Percentiles rank a stretch among this genome's conserved stretches.
Conservation (phyloP, 2,797 vertebrate species). For the Lagorchestes hirsutus region DNA sequence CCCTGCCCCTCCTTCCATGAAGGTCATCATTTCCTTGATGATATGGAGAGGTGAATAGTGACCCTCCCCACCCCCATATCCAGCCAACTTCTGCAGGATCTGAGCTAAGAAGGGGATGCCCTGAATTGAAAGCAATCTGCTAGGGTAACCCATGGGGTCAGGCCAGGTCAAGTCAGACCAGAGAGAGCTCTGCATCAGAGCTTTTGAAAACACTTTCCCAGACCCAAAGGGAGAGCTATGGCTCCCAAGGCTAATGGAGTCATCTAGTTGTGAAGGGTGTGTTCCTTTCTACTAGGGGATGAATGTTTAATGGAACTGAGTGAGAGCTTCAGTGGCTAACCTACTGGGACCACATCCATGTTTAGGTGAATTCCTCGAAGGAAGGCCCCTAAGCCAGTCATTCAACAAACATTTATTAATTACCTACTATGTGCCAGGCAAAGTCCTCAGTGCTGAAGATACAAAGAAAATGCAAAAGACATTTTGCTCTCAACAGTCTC, state of each 20-base stretch:
- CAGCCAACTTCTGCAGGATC: neutral
- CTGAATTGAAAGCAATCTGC: neutral
- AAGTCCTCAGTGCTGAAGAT: neutral
- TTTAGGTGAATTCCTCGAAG: neutral
- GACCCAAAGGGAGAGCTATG: neutral
- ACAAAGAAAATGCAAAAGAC: too few species aligned
- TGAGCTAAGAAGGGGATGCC: neutral
- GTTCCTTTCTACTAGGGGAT: neutral
- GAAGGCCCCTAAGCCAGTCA: neutral
- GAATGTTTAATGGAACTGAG: neutral
- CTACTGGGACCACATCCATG: neutral
- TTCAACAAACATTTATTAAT: neutral
- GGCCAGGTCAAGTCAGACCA: neutral
- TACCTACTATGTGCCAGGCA: neutral
- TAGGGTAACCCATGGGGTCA: neutral
- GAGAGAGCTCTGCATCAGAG: neutral
- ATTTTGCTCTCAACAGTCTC: too few species aligned
- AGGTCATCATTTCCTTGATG: neutral
- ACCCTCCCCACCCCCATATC: too few species aligned
- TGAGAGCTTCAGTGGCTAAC: too few species aligned
- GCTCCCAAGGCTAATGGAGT: neutral
- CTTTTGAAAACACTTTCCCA: neutral
- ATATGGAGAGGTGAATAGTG: neutral
- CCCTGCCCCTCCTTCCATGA: neutral
- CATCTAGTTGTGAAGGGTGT: neutral